A percentile compares a stretch with the other conserved stretches of the same genome.
Evolutionary conservation across 2,797 vertebrate genomes (phyloP).

Genomic region (Silurus lanzhouensis): DNA sequence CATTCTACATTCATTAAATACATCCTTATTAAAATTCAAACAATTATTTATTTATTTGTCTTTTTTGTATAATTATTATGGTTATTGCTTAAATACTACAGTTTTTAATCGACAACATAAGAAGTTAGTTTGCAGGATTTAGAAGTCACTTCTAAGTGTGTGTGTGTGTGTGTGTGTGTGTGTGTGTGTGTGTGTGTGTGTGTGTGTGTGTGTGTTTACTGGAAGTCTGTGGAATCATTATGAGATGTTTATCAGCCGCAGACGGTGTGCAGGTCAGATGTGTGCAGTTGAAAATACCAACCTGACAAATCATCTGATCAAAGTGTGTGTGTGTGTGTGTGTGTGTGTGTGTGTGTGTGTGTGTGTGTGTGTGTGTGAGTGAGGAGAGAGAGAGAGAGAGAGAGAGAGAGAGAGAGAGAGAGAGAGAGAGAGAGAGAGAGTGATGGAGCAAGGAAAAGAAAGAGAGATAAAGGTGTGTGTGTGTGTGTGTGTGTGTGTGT

Average conservation of each 20-base stretch:
- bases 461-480: no score
- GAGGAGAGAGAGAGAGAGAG: background rate
- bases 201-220: slow-evolving; percentile 11
- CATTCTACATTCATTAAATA: no score
- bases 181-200: slow-evolving; percentile 20
- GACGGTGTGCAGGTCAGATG: slow-evolving; percentile 11
- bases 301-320: slow-evolving; percentile 23
- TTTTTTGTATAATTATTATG: no score
- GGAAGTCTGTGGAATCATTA: slow-evolving; percentile 13
- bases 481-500: no score
- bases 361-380: background rate
- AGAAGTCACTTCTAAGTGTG: slow-evolving; percentile 34
- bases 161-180: slow-evolving; percentile 26
- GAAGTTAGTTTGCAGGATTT: slow-evolving; percentile 6
- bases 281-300: slow-evolving; percentile 8
- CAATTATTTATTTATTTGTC: no score
- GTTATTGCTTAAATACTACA: no score
- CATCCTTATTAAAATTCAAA: no score
- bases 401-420: background rate
- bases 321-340: background rate
- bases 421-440: background rate
- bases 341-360: background rate
- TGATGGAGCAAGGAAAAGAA: background rate
- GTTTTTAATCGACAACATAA: slow-evolving; percentile 21
- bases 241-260: slow-evolving; percentile 16